phyloP scores from a whole-genome alignment of 2,113 vertebrate genomes.

The Rhodinocichla rosea region DNA sequence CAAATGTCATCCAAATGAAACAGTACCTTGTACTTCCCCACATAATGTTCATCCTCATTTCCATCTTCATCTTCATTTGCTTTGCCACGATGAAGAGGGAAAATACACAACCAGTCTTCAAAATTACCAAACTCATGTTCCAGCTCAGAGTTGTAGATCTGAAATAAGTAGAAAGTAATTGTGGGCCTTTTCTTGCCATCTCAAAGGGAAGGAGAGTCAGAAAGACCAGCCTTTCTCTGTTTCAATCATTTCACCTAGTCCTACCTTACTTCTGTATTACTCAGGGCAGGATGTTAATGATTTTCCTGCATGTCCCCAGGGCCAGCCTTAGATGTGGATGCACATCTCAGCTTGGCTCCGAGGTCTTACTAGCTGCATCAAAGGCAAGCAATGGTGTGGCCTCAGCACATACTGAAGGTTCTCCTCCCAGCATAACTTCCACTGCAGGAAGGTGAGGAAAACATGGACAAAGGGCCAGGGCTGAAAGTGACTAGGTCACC shows the following conservation, averaged over 20 bases:
- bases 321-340: background rate
- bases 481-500: background rate
- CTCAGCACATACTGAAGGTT: background rate
- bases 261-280: background rate
- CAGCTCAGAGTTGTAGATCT: slow-evolving; percentile 86
- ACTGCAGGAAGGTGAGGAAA: background rate
- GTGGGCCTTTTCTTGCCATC: background rate
- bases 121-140: slow-evolving; percentile 89
- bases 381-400: background rate
- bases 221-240: background rate
- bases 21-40: slow-evolving; percentile 93
- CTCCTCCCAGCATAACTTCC: background rate
- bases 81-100: slow-evolving; percentile 84
- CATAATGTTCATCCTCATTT: slow-evolving; percentile 78
- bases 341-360: background rate
- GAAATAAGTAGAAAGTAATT: background rate
- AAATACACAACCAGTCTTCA: slow-evolving; percentile 89
- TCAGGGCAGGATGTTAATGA: background rate
- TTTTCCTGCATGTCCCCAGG: background rate
- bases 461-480: background rate
- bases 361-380: background rate
- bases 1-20: background rate
- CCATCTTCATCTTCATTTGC: slow-evolving; percentile 82
- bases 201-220: background rate
- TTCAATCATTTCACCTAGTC: background rate